Base-by-base conservation (phyloP, 2,113 vertebrate species). In the Trinectes maculatus region DNA sequence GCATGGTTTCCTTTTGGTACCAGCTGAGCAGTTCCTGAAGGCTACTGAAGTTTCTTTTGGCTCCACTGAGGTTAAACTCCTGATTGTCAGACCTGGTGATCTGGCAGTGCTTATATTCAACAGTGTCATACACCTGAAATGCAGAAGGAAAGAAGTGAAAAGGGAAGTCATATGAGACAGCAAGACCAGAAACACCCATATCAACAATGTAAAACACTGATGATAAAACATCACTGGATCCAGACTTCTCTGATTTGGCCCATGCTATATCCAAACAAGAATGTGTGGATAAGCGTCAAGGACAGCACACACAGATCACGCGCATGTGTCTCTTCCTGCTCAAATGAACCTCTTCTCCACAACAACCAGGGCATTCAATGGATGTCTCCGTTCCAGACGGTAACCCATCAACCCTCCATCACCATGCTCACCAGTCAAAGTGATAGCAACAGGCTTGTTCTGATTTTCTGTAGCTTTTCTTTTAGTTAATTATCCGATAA, bases 1-100 rank as follows among this genome's bases (percentile, higher is more conserved):
- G 95, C 59, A 99, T 94, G 0, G 96, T 98, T 93, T 99, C 98
- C 87, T 96, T 98, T 79, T 96, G 96, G 90, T 99, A 99, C 87
- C 94, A 97, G 70, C 93, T 93, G 85, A 99, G 93, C 8, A 99
- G 93, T 66, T 98, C 96, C 81, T 94, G 92, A 72, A 99, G 89
- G 71, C 87, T 96, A 82, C 70, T 83, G 74, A 99, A 99, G 85
- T 89, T 95, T 91, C 93, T 95, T 91, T 95, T 97, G 12, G 96
- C 95, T 65, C 98, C 98, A 85, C 91, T 96, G 57, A 99, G 95
- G 84, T 96, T 96, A 71, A 94, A 98, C 71, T 98, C 95, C 40
- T 94, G 93, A 0, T 79, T 92, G 9, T 86, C 89, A 62, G 94
- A 96, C 89, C 94, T 94, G 0, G 93, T 95, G 71, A 99, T 96